A percentile compares a stretch with the other conserved stretches of the same genome.
Conservation (phyloP, 2,888 invertebrate species). For the Rhopalosiphum nymphaeae region DNA sequence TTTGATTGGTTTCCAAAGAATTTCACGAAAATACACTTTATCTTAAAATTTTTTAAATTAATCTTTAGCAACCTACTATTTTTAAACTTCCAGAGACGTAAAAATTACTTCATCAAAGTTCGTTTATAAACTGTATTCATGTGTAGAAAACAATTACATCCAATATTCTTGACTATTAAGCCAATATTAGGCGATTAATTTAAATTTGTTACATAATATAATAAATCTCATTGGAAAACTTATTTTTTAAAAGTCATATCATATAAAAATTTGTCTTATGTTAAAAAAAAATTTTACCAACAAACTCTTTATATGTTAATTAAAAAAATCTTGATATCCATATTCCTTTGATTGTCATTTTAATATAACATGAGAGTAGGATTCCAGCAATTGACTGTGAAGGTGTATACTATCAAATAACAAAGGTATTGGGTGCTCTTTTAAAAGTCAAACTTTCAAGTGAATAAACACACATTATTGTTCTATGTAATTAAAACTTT, state of each 20-base stretch:
- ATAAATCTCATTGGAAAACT: background rate
- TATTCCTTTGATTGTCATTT: constrained; percentile 2
- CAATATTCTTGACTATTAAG: no score
- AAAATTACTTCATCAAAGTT: constrained; percentile 29
- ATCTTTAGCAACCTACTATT: constrained; percentile 5
- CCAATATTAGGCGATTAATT: background rate
- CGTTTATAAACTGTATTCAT: background rate
- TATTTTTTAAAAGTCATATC: background rate
- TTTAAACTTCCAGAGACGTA: background rate
- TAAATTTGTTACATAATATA: background rate
- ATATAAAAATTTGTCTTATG: background rate
- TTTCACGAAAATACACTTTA: background rate
- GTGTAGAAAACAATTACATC: background rate
- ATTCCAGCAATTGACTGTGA: constrained; percentile 11
- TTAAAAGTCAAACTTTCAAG: background rate
- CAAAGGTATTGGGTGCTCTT: background rate
- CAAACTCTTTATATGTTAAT: background rate
- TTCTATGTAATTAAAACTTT: constrained; percentile 22
- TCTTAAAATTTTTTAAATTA: background rate
- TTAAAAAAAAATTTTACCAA: background rate
- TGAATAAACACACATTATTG: constrained; percentile 2
- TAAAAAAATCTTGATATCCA: background rate
- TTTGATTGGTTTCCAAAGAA: background rate
- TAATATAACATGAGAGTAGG: background rate
- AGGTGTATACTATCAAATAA: background rate